Conservation (phyloP, 1,140 invertebrate species). For the Drosophila rhopaloa region DNA sequence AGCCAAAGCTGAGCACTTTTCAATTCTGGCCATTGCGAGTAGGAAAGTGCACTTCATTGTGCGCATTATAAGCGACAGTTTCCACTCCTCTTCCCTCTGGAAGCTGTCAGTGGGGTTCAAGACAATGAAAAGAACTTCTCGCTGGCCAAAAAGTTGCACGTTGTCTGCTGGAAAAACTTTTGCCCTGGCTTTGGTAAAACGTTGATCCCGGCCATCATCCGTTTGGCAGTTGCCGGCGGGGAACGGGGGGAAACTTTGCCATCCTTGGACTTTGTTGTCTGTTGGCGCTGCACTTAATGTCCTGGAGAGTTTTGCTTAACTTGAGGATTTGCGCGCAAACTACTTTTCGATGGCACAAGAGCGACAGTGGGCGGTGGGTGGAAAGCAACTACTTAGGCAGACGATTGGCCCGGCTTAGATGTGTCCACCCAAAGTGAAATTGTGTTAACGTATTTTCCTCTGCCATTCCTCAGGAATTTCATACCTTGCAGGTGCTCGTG, state of each 20-base stretch:
- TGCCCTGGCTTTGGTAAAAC: conserved; percentile 61
- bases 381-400: conserved; percentile 77
- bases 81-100: conserved; percentile 19
- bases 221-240: conserved; percentile 52
- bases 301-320: conserved; percentile 75
- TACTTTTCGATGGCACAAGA: conserved; percentile 78
- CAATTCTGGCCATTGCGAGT: conserved; percentile 66
- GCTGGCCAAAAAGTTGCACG: conserved; percentile 59
- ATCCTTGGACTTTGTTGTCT: conserved; percentile 67
- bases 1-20: conserved; percentile 68
- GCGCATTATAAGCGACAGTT: conserved; percentile 78
- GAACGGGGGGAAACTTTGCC: conserved; percentile 26
- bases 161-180: conserved; percentile 59
- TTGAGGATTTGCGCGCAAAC: conserved; percentile 84
- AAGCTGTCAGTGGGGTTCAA: conserved; percentile 63
- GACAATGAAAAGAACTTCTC: conserved; percentile 73
- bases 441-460: conserved; percentile 71
- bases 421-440: conserved; percentile 65
- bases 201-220: conserved; percentile 78
- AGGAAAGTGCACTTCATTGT: conserved; percentile 83
- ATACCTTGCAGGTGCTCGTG: conserved; percentile 3
- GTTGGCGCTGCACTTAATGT: conserved; percentile 75
- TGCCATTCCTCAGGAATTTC: conserved; percentile 16
- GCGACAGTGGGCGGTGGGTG: conserved; percentile 26
- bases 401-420: conserved; percentile 76